Evolutionary conservation across 1,140 invertebrate genomes (phyloP), one percentile per base, ranked within the genome.

Genomic region (Drosophila obscura): DNA sequence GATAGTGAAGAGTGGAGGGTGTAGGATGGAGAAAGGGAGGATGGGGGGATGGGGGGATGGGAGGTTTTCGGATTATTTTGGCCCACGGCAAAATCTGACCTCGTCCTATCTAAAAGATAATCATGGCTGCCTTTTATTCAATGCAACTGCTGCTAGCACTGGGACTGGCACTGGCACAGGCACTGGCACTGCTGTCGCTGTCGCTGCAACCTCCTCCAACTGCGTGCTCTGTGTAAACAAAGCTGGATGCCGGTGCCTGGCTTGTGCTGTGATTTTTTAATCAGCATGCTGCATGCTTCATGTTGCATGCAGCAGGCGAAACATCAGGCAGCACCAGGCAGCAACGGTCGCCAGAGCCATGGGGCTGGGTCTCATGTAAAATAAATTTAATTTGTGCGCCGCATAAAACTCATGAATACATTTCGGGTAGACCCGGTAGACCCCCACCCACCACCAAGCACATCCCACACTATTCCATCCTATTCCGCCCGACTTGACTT

Each of bases 361-460:
- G 50, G 28, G 35, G 26, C 64, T n/a, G 45, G 60, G 41, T 46
- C 79, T 82, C 80, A 83, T 82, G 74, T 71, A 75, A 78, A 78
- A 82, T 82, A 82, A 75, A 82, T 82, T 82, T 82, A 61, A 75
- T 82, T 82, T 78, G 80, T 71, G 69, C 52, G 66, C 65, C 55
- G 61, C 75, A 60, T 78, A 81, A 68, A 78, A 83, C 71, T 78
- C 74, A 82, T 82, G 79, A 82, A 82, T 82, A 73, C 80, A 82
- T 80, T 69, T 80, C 46, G 26, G 22, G 19, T 15, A 31, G 26
- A 19, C 51, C 39, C 39, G n/a, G 16, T 13, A n/a, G 26, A 31
- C 53, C 31, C 13, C 24, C 11, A 2, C 52, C 19, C 6, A 15
- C 3, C 1, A 28, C 43, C 7, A 9, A 31, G n/a, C 15, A 39